A percentile compares a stretch with the other conserved stretches of the same genome.
Conservation (phyloP, 37 sponge, comb jelly and placozoan genomes). For the Diacarnus erythraeanus region DNA sequence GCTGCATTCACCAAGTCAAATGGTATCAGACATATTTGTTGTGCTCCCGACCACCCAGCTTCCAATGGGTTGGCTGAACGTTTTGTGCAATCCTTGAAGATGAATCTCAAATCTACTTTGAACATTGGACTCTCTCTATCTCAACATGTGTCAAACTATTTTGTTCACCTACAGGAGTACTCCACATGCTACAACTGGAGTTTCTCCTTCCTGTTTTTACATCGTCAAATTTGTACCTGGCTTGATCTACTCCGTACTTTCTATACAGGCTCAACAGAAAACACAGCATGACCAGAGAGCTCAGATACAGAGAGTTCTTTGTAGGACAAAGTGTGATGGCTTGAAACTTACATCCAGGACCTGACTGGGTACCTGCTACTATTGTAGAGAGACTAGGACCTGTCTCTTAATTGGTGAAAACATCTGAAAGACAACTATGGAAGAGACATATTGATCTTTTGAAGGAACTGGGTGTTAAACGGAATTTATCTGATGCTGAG, state of each 20-base stretch:
- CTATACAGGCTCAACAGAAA: too few relatives aligned
- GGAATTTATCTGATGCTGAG: not conserved
- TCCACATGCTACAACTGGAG: not conserved
- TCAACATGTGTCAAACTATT: not conserved
- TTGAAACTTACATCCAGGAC: too few relatives aligned
- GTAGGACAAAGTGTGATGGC: too few relatives aligned
- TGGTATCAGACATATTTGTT: not conserved
- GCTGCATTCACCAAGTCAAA: not conserved
- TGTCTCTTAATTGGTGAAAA: not conserved
- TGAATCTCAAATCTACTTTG: not conserved
- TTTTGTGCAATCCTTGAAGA: not conserved
- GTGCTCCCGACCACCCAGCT: too few relatives aligned
- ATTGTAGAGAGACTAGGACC: not conserved
- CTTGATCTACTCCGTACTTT: too few relatives aligned
- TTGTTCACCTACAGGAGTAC: not conserved
- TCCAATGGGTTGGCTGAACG: too few relatives aligned
- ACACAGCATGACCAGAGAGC: too few relatives aligned
- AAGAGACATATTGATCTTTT: constrained; percentile 1
- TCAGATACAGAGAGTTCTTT: too few relatives aligned
- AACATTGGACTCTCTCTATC: not conserved
- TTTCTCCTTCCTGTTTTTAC: not conserved
- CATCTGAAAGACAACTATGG: not conserved
- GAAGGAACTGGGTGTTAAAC: not conserved
- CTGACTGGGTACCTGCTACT: too few relatives aligned
- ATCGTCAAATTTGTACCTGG: not conserved